phyloP scores from a whole-genome alignment of 1,140 invertebrate genomes.

The Chymomyza costata region DNA sequence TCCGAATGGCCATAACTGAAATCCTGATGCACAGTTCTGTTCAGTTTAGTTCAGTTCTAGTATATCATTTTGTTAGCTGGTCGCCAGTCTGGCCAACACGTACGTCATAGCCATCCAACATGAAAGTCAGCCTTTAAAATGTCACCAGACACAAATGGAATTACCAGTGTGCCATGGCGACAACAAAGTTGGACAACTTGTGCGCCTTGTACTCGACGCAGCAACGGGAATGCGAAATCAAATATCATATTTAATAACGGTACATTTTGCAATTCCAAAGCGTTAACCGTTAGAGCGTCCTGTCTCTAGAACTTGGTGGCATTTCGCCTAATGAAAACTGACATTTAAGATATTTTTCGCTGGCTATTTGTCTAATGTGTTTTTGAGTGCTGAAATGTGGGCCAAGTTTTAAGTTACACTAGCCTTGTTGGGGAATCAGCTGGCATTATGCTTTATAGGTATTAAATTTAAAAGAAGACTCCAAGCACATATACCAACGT shows the following conservation, averaged over 20 bases:
- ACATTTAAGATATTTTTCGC: slow-evolving; percentile 49
- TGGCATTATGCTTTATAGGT: slow-evolving; percentile 14
- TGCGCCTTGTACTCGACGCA: not conserved
- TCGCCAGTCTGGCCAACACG: slow-evolving; percentile 39
- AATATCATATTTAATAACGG: slow-evolving; percentile 59
- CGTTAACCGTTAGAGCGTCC: not conserved
- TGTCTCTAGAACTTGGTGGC: slow-evolving; percentile 8
- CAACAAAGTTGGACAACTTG: slow-evolving; percentile 1
- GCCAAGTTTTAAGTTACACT: slow-evolving; percentile 11
- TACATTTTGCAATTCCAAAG: slow-evolving; percentile 46
- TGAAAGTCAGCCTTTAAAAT: slow-evolving; percentile 40
- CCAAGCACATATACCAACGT: no score
- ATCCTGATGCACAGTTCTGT: not conserved
- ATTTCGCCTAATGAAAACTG: slow-evolving; percentile 52
- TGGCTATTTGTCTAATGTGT: slow-evolving; percentile 21
- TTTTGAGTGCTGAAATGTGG: slow-evolving; percentile 8
- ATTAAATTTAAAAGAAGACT: no score
- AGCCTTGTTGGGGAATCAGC: no score
- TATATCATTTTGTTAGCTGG: slow-evolving; percentile 15
- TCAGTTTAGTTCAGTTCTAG: not conserved
- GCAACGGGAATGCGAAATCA: slow-evolving; percentile 29
- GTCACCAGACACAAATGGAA: slow-evolving; percentile 64
- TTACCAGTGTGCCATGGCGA: slow-evolving; percentile 40
- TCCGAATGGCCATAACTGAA: slow-evolving; percentile 16
- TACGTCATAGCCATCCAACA: slow-evolving; percentile 29